Base-by-base conservation (phyloP, 2,888 invertebrate genomes). In the Cheilosia urbana region DNA sequence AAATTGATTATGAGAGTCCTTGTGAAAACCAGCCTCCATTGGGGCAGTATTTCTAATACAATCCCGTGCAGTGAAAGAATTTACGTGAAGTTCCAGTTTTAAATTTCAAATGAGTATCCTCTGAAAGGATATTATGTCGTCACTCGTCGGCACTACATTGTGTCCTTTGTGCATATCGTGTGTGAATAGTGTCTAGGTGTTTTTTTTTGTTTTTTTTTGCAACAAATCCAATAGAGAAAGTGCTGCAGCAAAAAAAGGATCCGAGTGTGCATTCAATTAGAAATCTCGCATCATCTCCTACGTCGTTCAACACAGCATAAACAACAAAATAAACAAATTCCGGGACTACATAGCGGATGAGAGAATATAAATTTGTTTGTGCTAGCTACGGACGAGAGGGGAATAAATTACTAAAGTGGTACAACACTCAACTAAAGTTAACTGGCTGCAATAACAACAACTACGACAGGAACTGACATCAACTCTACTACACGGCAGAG, bases 401-500 rank as follows among this genome's bases (percentile, higher is more conserved):
- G 87, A 89, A 87, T 83, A 87, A 87, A 87, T 87, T 80, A 77
- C 80, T 85, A 57, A 78, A 87, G 76, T 87, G 73, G 73, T 73
- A 85, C 78, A 27, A 37, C 37, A 19, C 47, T 83, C 80, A 81
- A 78, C 75, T 72, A 69, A 68, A 80, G 73, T 73, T 77, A 63
- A 66, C 78, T 72, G 62, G 1, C 55, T 57, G 19, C 21, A 55
- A 13, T 80, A 72, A 40, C 21, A 78, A 53, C 51, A 73, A 47
- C 30, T 75, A 53, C 55, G 63, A 47, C 24, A 75, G 68, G 63
- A 88, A 76, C 83, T 37, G 45, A 63, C 51, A 57, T 15, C 47
- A 55, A 21, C 60, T 30, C 37, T 11, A 45, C 60, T 37, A 21
- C 34, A 62, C 60, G 17, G 13, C 37, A 47, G 30, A 40, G 9